Conservation (phyloP, 2,888 invertebrate species). For the Thyatira batis region DNA sequence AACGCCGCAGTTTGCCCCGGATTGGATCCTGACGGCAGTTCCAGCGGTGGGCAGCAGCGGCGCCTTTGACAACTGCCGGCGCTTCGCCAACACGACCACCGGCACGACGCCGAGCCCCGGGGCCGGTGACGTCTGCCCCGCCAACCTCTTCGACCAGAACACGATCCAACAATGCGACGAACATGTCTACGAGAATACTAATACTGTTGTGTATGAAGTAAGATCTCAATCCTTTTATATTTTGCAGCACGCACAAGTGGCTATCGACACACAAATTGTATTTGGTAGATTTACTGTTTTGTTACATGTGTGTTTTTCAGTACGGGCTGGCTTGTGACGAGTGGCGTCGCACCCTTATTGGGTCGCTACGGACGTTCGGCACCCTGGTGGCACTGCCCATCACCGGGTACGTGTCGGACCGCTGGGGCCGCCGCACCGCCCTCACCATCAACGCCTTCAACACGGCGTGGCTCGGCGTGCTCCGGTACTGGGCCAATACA, state of each 20-base stretch:
- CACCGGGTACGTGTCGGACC: constrained; percentile 87
- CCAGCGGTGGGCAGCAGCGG: too few relatives aligned
- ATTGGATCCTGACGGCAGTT: too few relatives aligned
- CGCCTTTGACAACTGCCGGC: too few relatives aligned
- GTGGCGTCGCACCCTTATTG: constrained; percentile 88
- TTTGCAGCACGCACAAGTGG: too few relatives aligned
- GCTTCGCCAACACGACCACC: too few relatives aligned
- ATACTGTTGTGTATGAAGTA: constrained; percentile 66
- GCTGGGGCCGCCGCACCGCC: constrained; percentile 84
- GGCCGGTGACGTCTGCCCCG: constrained; percentile 56
- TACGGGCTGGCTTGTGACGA: constrained; percentile 83
- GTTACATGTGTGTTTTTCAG: constrained; percentile 72
- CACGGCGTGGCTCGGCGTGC: constrained; percentile 83
- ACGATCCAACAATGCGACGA: constrained; percentile 40
- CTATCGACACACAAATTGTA: too few relatives aligned
- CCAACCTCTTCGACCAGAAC: constrained; percentile 45
- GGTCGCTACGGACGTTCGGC: constrained; percentile 86
- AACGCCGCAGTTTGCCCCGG: too few relatives aligned
- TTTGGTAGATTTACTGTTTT: too few relatives aligned
- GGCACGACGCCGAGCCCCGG: constrained; percentile 8
- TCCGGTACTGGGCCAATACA: constrained; percentile 80
- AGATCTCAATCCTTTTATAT: too few relatives aligned
- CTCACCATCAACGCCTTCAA: constrained; percentile 80
- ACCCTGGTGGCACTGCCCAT: constrained; percentile 85
- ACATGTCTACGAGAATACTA: constrained; percentile 53